Base-by-base conservation (phyloP, 2,888 invertebrate genomes). In the Physocephala rufipes region DNA sequence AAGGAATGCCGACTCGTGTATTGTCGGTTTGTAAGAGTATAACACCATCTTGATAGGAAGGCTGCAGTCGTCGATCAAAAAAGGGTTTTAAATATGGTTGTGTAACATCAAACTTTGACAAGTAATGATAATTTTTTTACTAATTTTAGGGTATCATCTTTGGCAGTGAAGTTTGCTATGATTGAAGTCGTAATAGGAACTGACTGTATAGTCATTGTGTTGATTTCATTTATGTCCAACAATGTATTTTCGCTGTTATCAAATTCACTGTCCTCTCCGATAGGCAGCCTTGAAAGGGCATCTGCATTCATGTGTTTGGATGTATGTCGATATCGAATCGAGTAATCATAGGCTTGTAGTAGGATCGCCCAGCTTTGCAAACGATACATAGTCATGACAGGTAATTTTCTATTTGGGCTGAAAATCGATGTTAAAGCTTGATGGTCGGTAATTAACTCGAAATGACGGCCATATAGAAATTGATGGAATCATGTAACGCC, bases 351-450 rank as follows among this genome's bases (percentile, higher is more conserved):
- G 3, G 55, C 70, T 63, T 71, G 71, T 1, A 72, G 53, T 1
- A 43, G 47, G 12, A 76, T 64, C 1, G 73, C 71, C 72, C 66
- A 76, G 1, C 74, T 59, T 64, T 75, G 74, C 2, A 76, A 67
- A 1, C 55, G 36, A 21, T 67, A n/a, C 36, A 36, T 36, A 36
- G 4, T 36, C 36, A 36, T 36, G 55, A 58, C 58, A 59, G 49
- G 68, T 59, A 28, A 68, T 67, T 67, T 43, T 43, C 4, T 53
- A 67, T 67, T 58, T 59, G 28, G 26, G 7, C 45, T 47, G 47
- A 69, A 69, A 61, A 69, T 69, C 36, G 61, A 61, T 16, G 61
- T 45, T 61, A 68, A 49, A 47, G 68, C 61, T 43, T 68, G 59
- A 24, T 73, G 71, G 16, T 68, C 70, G 1, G 45, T 68, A 45